phyloP scores from a whole-genome alignment of 2,888 invertebrate species.

The Drosophila nr. perissopoda region DNA sequence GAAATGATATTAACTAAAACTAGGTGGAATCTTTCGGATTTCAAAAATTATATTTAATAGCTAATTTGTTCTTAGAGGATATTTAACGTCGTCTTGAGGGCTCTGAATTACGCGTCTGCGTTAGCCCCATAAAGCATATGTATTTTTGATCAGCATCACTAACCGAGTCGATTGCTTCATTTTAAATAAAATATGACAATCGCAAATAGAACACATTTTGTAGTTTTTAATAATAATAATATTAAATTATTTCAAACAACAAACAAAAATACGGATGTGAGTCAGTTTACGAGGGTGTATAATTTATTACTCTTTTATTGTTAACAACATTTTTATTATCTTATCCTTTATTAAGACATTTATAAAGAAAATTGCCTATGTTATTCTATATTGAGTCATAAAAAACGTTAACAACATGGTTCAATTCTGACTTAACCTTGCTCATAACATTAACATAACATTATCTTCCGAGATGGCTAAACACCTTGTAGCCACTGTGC shows the following conservation, averaged over 20 bases:
- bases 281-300: not conserved
- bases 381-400: not conserved
- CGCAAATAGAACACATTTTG: not conserved
- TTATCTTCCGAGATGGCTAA: not conserved
- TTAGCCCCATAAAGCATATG: not conserved
- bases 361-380: not conserved
- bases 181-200: not conserved
- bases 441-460: not conserved
- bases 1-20: not conserved
- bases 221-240: not conserved
- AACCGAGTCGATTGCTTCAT: not conserved
- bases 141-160: not conserved
- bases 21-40: not conserved
- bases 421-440: not conserved
- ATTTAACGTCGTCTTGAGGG: not conserved
- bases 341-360: not conserved
- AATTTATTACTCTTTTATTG: not conserved
- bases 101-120: not conserved
- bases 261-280: not conserved
- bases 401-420: not conserved
- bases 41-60: not conserved
- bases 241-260: not conserved
- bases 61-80: not conserved
- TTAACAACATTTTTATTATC: not conserved
- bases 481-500: conserved; percentile 43